These are phyloP conservation scores for Mus spicilegus DNA, from an alignment of 2,113 vertebrate species.

Conservation along the genomic window DNA sequence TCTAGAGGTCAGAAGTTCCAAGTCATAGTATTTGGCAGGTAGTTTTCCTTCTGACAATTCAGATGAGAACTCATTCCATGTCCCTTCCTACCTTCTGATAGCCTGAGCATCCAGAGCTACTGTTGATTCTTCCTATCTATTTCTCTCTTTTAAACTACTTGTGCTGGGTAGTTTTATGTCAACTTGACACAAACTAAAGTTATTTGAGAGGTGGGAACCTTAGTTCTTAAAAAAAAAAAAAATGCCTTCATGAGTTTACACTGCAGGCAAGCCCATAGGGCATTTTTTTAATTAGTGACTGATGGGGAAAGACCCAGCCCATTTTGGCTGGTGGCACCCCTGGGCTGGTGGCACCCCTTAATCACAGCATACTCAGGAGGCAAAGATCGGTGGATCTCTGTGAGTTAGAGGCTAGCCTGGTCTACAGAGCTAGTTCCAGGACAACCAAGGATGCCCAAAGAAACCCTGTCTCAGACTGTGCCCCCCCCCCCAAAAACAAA, in stretches of 20 bases:
- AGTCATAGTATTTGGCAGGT: not conserved
- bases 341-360: not conserved
- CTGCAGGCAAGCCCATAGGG: not conserved
- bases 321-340: not conserved
- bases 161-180: not conserved
- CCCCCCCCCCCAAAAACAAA: too few relatives aligned
- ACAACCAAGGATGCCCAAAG: too few relatives aligned
- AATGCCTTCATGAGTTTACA: too few relatives aligned
- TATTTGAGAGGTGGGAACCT: too few relatives aligned
- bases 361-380: not conserved
- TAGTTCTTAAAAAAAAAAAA: too few relatives aligned
- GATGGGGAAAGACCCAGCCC: not conserved
- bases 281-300: not conserved
- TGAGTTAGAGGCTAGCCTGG: too few relatives aligned
- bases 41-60: not conserved
- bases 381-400: too few relatives aligned
- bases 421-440: too few relatives aligned
- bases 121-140: not conserved
- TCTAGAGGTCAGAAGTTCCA: not conserved
- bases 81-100: not conserved
- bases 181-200: too few relatives aligned
- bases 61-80: not conserved
- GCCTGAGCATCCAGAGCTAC: too few relatives aligned
- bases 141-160: not conserved
- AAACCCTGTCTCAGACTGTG: too few relatives aligned